phyloP scores from a whole-genome alignment of 2,797 vertebrate genomes.

The Gymnocypris eckloni region DNA sequence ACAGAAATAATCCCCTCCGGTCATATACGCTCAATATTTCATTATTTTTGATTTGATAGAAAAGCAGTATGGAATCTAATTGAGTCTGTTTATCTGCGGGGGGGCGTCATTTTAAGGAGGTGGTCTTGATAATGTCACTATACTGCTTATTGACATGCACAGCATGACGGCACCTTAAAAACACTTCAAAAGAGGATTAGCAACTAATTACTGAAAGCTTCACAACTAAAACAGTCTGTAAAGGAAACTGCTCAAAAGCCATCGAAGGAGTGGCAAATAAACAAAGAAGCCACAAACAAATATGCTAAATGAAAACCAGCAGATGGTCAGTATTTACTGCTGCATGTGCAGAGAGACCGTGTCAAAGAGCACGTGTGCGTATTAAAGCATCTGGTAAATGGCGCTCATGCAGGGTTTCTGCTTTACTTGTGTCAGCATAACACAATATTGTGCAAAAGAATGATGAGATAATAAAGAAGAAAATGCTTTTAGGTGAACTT shows the following conservation, averaged over 20 bases:
- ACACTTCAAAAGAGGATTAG: background rate
- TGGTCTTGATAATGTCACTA: background rate
- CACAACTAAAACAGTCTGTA: background rate
- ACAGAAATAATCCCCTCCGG: slow-evolving; percentile 21
- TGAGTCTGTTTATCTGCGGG: background rate
- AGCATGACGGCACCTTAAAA: background rate
- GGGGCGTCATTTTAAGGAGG: background rate
- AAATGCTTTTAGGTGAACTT: background rate
- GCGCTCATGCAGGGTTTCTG: slow-evolving; percentile 12
- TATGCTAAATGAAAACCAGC: background rate
- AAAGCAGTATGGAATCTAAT: slow-evolving; percentile 8
- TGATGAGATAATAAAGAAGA: background rate
- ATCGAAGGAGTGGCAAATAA: background rate
- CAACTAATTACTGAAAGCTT: background rate
- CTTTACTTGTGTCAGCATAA: slow-evolving; percentile 20
- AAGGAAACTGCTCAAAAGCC: background rate
- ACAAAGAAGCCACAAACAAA: background rate
- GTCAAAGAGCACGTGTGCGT: background rate
- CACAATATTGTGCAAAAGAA: background rate
- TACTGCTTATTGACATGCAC: background rate
- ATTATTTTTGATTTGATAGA: slow-evolving; percentile 10
- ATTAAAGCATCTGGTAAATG: slow-evolving; percentile 33
- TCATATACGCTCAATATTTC: slow-evolving; percentile 16
- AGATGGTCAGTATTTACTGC: slow-evolving; percentile 35
- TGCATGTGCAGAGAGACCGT: slow-evolving; percentile 15